Base-by-base conservation (phyloP, 2,113 vertebrate species). In the Scomber colias region DNA sequence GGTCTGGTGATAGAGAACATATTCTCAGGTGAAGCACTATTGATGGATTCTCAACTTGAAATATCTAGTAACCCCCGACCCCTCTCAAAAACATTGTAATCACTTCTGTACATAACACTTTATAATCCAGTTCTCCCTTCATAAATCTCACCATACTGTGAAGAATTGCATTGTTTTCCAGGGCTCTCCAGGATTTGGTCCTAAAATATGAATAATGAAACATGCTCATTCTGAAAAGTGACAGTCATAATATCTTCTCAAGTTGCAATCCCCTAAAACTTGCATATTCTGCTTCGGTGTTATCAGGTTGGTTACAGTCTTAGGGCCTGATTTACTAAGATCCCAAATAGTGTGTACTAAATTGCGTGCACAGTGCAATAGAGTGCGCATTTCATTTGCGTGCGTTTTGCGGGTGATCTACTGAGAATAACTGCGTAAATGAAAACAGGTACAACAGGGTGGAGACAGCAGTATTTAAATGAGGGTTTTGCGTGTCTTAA, bases 91-190 rank as follows among this genome's bases (percentile, higher is more conserved):
- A 81, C 11, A 77, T 48, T 51, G 4, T 35, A 48, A 44, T 49
- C 57, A 69, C 49, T 49, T 74, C 27, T 75, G 50, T 55, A 70
- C 40, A 77, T 54, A 74, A 27, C 44, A 54, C 60, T 66, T 44
- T 45, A 77, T 46, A 49, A 75, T 87, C 74, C 78, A 85, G 76
- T 83, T 87, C 49, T 82, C 85, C 73, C 68, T 78, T 90, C 71
- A 82, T 78, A 73, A 85, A 81, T 55, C 9, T 74, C 35, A 68
- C 54, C 66, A n/a, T 62, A 12, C 6, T 71, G 49, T 67, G 40
- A 67, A 75, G 31, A 76, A 67, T 65, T 27, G 60, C 68, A 82
- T 76, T 35, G 55, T 83, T 81, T 88, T 91, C 87, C 83, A 91
- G 84, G 77, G 24, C 69, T 71, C 53, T 81, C 87, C 88, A 88